Evolutionary conservation across 1,140 invertebrate genomes (phyloP), one percentile per base, ranked within the genome.

Genomic region (Eurytemora carolleeae): DNA sequence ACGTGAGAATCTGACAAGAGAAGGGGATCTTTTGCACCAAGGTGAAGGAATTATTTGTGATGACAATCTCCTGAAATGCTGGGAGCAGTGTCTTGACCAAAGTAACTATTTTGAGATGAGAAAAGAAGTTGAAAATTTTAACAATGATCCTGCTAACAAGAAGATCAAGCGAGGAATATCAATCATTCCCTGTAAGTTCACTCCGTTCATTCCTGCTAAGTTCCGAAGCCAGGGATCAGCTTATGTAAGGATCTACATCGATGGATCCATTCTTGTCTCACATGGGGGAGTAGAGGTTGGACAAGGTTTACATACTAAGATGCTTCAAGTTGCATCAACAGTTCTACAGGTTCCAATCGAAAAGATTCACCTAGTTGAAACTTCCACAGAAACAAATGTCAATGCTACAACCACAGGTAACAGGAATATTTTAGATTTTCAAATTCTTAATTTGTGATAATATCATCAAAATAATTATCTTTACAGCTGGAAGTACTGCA

Each of bases 261-360:
- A 97, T 75, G 93, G 93, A 1, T 91, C 90, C 0, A 86, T 96
- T 2, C 74, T 96, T 1, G 67, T 96, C 17, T 81, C 80, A 22
- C 90, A 95, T 70, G 87, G 86, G 52, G 92, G 91, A 18, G 84
- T 84, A 19, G 92, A 97, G 77, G 95, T 96, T 84, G 93, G 93
- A 0, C 92, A 96, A 75, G 92, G 92, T 1, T 72, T 96, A 0
- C 86, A 95, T 68, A 95, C 87, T 0, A 96, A 95, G 76, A 90
- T 93, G 82, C 83, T 91, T 62, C 88, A 94, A 73, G 70, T 75
- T 53, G 73, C 75, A 2, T 72, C 73, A 55, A 60, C 82, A 65
- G 78, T 77, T 2, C 73, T 97, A 1, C 80, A 77, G 26, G 80
- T 94, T 19, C 78, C 86, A 23, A 70, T 78, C 3, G 78, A 81